phyloP scores from a whole-genome alignment of 2,797 vertebrate genomes.

The Schizopygopsis pylzovi region DNA sequence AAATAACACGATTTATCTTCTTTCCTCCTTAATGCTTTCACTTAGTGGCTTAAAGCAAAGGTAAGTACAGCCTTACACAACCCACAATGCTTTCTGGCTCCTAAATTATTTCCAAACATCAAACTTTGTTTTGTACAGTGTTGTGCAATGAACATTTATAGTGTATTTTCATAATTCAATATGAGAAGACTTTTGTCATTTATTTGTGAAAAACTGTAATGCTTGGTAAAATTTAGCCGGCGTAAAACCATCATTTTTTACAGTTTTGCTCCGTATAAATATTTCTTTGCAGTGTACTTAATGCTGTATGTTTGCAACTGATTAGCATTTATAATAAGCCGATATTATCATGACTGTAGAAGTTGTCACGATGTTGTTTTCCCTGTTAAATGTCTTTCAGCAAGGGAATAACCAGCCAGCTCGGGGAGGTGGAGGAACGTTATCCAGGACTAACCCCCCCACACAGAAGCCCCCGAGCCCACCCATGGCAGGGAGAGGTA shows the following conservation, averaged over 20 bases:
- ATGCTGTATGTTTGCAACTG: background rate
- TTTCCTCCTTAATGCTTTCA: conserved; percentile 86
- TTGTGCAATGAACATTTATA: background rate
- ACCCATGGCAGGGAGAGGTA: conserved; percentile 95
- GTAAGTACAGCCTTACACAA: conserved; percentile 79
- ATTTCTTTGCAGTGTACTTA: background rate
- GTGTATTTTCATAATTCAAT: background rate
- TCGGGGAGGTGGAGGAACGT: conserved; percentile 88
- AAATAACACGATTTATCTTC: conserved; percentile 82
- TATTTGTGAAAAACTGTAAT: background rate
- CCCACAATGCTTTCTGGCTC: conserved; percentile 21
- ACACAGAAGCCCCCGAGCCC: conserved; percentile 99
- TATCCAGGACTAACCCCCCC: conserved; percentile 97
- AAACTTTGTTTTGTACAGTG: background rate
- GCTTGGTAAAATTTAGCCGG: background rate
- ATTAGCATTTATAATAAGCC: background rate
- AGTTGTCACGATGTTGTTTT: background rate
- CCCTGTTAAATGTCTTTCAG: conserved; percentile 74
- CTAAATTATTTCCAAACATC: background rate
- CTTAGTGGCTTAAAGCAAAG: conserved; percentile 99
- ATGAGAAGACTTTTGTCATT: background rate
- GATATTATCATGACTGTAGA: background rate
- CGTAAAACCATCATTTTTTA: background rate
- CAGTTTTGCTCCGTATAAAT: background rate
- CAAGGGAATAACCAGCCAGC: conserved; percentile 96